phyloP scores from a whole-genome alignment of 2,113 vertebrate genomes.

The Pluvialis apricaria region DNA sequence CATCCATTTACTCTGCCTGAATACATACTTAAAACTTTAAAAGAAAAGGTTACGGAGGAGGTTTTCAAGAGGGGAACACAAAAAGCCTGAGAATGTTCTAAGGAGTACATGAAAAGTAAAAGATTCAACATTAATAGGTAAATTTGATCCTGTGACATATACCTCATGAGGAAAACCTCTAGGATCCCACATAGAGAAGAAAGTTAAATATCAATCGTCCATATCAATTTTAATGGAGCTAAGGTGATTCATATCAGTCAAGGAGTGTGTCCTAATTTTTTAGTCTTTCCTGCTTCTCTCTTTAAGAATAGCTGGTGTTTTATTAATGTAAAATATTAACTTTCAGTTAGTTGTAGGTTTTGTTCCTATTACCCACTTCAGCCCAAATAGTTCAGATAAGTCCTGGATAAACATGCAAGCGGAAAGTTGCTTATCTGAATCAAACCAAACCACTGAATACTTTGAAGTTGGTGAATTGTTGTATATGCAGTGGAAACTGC shows the following conservation, averaged over 20 bases:
- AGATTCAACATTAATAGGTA: not conserved
- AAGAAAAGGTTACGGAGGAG: not conserved
- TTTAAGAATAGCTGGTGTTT: constrained; percentile 1
- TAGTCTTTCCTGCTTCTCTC: not conserved
- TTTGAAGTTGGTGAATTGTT: constrained; percentile 13
- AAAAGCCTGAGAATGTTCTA: not conserved
- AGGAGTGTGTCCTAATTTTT: not conserved
- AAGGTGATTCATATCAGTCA: not conserved
- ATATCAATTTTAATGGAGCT: not conserved
- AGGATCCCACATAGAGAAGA: not conserved
- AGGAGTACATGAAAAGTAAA: not conserved
- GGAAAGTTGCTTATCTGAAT: constrained; percentile 48
- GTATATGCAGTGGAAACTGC: not conserved
- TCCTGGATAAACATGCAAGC: constrained; percentile 7
- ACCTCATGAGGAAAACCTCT: not conserved
- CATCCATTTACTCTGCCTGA: not conserved
- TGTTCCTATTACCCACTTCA: constrained; percentile 9
- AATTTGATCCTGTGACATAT: not conserved
- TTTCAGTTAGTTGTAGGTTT: constrained; percentile 1
- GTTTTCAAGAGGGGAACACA: not conserved
- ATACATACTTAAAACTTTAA: not conserved
- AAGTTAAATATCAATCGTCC: not conserved
- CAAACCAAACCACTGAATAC: constrained; percentile 5
- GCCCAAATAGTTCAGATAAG: constrained; percentile 42
- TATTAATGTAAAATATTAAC: constrained; percentile 59